Evolutionary conservation across 1,140 invertebrate genomes (phyloP), one percentile per base, ranked within the genome.

Genomic region (Drosophila equinoxialis): DNA sequence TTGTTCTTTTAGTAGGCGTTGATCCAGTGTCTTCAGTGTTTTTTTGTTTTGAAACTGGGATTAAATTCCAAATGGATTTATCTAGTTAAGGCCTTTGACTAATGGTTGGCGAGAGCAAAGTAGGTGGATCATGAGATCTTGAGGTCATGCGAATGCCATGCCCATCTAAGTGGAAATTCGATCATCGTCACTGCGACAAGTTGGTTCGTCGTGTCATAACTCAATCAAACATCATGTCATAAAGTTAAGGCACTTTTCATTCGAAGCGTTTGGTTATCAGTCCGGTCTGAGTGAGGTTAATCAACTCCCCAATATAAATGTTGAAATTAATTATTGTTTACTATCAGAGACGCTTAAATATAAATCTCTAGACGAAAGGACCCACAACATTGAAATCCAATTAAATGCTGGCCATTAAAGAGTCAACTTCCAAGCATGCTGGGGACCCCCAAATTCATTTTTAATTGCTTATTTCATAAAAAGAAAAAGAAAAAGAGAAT

Each of bases 331-430:
- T 87, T 87, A 87, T 77, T 78, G 84, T 87, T 75, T 80, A 77
- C 69, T 69, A 86, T 86, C 74, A 62, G 64, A 64, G 76, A 70
- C 73, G 71, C 68, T 71, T 72, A 37, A 75, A 26, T 66, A 33
- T 45, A 57, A 39, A 48, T 61, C 37, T 68, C 26, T 26, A 17
- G 68, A 55, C 42, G 14, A 51, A 51, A 72, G 74, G 77, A 86
- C 79, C 83, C 83, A 85, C 82, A 89, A 87, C 84, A 87, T 87
- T 89, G 84, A 89, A 87, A 87, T 78, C 74, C 84, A 87, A 87
- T 87, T 87, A 87, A 87, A 89, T 84, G 84, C 39, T 45, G 57
- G 59, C 65, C 77, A 75, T 87, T 86, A 89, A 87, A 73, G 26
- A 70, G 84, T 80, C 83, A 89, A 84, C 30, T 30, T 30, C 30